phyloP scores from a whole-genome alignment of 64 coral and sea anemone species.

The Trachythela sp. region DNA sequence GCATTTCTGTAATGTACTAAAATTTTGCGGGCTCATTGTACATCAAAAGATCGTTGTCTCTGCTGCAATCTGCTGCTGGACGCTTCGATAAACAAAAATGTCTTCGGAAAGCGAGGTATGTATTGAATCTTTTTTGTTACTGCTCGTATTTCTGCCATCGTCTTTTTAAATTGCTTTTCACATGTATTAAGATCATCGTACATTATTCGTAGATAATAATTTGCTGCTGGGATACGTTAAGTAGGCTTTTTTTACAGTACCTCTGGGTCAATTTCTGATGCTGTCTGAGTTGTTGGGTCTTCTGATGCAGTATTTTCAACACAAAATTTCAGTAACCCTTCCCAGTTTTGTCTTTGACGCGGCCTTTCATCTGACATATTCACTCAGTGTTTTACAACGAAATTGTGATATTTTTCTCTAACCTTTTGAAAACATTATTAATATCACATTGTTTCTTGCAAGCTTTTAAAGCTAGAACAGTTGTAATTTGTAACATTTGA shows the following conservation, averaged over 20 bases:
- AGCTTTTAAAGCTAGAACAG: too few species aligned
- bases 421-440: too few species aligned
- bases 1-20: neutral
- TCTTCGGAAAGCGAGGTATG: neutral
- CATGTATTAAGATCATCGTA: too few species aligned
- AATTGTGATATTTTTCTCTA: neutral
- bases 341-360: neutral
- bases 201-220: too few species aligned
- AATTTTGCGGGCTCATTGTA: neutral
- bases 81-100: neutral
- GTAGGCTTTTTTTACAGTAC: too few species aligned
- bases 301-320: slow-evolving; percentile 10
- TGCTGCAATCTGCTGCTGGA: too few species aligned
- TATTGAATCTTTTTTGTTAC: too few species aligned
- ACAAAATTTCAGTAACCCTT: slow-evolving; percentile 9
- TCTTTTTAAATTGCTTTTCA: too few species aligned
- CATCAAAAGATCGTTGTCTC: neutral
- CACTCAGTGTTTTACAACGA: neutral
- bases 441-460: too few species aligned
- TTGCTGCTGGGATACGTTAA: too few species aligned
- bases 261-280: neutral
- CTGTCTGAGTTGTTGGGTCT: neutral
- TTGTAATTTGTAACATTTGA: too few species aligned
- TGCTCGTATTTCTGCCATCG: too few species aligned
- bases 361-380: neutral